These are phyloP conservation scores for Euproctis similis DNA, from an alignment of 2,888 invertebrate species.

Conservation along the genomic window DNA sequence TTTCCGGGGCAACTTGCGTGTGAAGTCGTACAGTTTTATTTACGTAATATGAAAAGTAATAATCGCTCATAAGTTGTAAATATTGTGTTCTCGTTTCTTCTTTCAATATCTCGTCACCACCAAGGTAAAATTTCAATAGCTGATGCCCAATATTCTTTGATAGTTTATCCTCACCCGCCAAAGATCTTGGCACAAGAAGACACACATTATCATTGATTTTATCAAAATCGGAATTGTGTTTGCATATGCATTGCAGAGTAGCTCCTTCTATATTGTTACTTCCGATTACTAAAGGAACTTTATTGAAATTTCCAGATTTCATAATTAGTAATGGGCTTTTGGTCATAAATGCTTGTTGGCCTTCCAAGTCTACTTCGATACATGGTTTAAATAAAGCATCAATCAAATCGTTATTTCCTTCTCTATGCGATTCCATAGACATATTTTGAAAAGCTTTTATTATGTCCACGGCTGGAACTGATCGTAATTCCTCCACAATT, in stretches of 20 bases:
- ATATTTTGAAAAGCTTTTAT: constrained; percentile 35
- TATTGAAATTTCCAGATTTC: constrained; percentile 57
- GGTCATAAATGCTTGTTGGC: constrained; percentile 54
- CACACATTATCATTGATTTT: constrained; percentile 46
- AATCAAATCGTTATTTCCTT: constrained; percentile 31
- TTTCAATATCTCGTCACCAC: constrained; percentile 39
- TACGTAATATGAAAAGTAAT: constrained; percentile 56
- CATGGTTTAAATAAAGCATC: constrained; percentile 56
- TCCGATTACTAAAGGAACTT: constrained; percentile 64
- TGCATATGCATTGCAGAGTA: constrained; percentile 36
- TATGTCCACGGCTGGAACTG: constrained; percentile 35
- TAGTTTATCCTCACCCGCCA: constrained; percentile 35
- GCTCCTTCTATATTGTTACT: constrained; percentile 54
- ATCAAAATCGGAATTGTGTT: constrained; percentile 46
- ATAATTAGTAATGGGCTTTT: constrained; percentile 52
- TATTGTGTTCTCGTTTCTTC: constrained; percentile 52
- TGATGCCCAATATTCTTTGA: constrained; percentile 46
- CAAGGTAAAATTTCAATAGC: constrained; percentile 54
- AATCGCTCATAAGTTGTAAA: constrained; percentile 57
- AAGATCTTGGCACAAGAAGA: constrained; percentile 47
- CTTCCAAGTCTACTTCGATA: constrained; percentile 61
- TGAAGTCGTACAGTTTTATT: constrained; percentile 57
- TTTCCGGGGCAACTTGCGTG: constrained; percentile 40
- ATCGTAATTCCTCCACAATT: constrained; percentile 48
- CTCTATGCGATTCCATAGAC: constrained; percentile 6